Conservation (phyloP, 53 echinoderm and acorn worm genomes). For the Holothuria scabra region DNA sequence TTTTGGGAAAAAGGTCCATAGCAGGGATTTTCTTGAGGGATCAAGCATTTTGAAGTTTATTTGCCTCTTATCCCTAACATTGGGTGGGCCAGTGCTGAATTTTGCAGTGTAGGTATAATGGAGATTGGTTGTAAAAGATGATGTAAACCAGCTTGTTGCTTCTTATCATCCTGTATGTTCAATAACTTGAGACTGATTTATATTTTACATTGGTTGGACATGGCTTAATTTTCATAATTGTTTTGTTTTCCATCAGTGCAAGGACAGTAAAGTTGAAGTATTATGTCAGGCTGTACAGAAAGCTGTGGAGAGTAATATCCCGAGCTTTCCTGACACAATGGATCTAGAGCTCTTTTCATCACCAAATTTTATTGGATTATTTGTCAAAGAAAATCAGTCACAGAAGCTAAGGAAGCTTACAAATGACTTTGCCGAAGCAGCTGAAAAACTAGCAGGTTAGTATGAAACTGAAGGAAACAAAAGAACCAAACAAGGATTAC, state of each 20-base stretch:
- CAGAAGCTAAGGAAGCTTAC: constrained; percentile 84
- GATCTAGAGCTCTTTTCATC: constrained; percentile 86
- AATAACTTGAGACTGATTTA: too few relatives aligned
- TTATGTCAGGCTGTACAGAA: constrained; percentile 81
- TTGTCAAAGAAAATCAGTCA: constrained; percentile 84
- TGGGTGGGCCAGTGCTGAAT: neutral
- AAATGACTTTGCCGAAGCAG: constrained; percentile 76
- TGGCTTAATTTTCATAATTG: too few relatives aligned
- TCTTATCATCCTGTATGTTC: neutral
- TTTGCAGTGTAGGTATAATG: too few relatives aligned
- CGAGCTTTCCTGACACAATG: constrained; percentile 76
- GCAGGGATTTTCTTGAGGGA: too few relatives aligned
- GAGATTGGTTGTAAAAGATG: neutral
- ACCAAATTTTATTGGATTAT: constrained; percentile 90
- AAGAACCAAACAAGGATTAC: too few relatives aligned
- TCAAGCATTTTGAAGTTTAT: too few relatives aligned
- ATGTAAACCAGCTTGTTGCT: neutral
- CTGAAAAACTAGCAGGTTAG: constrained; percentile 73
- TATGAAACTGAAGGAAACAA: neutral
- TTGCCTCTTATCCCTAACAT: too few relatives aligned
- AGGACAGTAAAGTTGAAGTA: constrained; percentile 78
- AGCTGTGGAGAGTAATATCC: constrained; percentile 63
- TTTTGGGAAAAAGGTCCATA: too few relatives aligned
- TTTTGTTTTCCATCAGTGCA: constrained; percentile 54
- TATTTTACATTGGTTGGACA: too few relatives aligned